Evolutionary conservation across 2,113 vertebrate species (phyloP), one percentile per base, ranked within the genome.

Genomic region (Myotis brandtii): DNA sequence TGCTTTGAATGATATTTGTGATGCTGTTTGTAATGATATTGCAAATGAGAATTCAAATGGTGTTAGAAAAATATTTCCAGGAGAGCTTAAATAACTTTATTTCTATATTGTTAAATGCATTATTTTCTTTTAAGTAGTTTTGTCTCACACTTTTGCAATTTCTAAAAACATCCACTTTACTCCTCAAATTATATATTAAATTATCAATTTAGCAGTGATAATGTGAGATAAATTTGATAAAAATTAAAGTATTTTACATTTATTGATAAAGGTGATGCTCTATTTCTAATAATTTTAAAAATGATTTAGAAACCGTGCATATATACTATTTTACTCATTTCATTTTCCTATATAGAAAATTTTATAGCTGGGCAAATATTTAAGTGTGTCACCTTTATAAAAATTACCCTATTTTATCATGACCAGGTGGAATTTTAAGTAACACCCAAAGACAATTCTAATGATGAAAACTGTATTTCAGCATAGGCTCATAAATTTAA

Each of bases 61-160:
- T 32, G 32, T 75, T 85, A 75, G 17, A 10, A 88, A 84, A 56
- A n/a, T 37, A 3, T 85, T 59, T 66, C 52, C 6, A 30, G 4
- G 27, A 77, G 70, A 85, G 0, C 8, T 62, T 85, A 87, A 59
- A 66, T 50, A 76, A 37, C 17, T 66, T 66, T 81, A 84, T 81
- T 93, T n/a, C 2, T 77, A 72, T 86, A 69, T 14, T 88, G 21
- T 17, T 72, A 67, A 87, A 37, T 73, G 11, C 1, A 72, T 75
- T 85, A 79, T 77, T 72, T 93, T 81, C 16, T 80, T 89, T 73
- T 48, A 91, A 52, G 9, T 67, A 66, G 27, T 70, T 75, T 95
- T 86, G 6, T 27, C 59, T 76, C 21, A 85, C 0, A 23, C 0
- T 16, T 92, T 46, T 37, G 18, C 3, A 13, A 75, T 66, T 75